Percentiles rank a stretch among this genome's conserved stretches.
phyloP scores from a whole-genome alignment of 2,797 vertebrate species.

The Rhynchotus rufescens region DNA sequence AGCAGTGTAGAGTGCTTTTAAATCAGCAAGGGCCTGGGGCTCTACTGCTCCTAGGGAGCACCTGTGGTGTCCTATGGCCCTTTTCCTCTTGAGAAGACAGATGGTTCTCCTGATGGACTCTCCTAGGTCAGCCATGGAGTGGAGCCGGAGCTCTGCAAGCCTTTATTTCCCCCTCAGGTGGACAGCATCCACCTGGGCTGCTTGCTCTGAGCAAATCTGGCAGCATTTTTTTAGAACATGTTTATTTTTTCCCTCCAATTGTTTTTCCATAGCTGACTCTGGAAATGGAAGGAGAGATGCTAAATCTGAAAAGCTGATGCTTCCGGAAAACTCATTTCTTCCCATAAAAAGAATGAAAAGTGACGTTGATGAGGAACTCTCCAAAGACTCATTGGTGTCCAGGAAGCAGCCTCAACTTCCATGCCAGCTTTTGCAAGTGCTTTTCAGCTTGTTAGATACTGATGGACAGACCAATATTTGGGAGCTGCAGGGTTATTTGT shows the following conservation, averaged over 20 bases:
- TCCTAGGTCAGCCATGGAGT: fast-evolving
- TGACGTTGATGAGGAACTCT: constrained; percentile 52
- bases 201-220: neutral
- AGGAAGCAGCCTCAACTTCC: constrained; percentile 43
- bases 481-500: neutral
- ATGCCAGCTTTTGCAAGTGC: neutral
- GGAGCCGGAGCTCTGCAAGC: neutral
- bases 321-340: constrained; percentile 42
- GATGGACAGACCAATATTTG: fast-evolving
- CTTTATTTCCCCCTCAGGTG: neutral
- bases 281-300: constrained; percentile 46
- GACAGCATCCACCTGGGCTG: neutral
- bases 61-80: neutral
- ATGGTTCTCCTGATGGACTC: neutral
- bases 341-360: constrained; percentile 41
- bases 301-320: constrained; percentile 52
- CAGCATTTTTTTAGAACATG: neutral
- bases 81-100: neutral
- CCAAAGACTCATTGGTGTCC: constrained; percentile 34
- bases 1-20: neutral
- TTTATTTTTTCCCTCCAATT: neutral
- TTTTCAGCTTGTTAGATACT: neutral
- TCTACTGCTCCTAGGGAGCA: too few species aligned
- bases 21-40: too few species aligned
- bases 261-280: neutral